Base-by-base conservation (phyloP, 1,140 invertebrate species). In the Pteromalus puparum region DNA sequence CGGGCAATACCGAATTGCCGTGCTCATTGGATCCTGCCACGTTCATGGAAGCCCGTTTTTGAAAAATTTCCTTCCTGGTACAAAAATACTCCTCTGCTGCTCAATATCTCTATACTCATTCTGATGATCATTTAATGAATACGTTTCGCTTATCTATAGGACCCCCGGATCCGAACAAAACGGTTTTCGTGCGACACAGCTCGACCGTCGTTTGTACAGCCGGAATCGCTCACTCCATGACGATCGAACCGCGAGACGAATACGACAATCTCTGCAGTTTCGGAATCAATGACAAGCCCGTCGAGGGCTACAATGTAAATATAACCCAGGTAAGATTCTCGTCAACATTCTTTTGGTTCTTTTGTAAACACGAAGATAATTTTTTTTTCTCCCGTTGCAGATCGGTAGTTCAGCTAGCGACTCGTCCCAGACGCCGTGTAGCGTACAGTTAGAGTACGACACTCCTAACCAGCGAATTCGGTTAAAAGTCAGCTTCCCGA, bases 181-280 rank as follows among this genome's bases (percentile, higher is more conserved):
- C 97, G 38, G 94, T 97, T 9, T 97, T 98, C 88, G 95, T 97
- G 65, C 95, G 97, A 79, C 97, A 97, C 89, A 97, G 96, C 88
- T 97, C 97, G 67, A 98, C 97, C 5, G 96, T 98, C 38, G 95
- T 98, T 80, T 97, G 97, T 93, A 96, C 96, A 82, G 95, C 96
- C 74, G 95, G 95, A 83, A 93, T 96, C 65, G 94, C 97, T 76
- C 96, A 98, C 90, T 94, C 96, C 34, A 95, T 99, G 89, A 95
- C 96, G 89, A 96, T 98, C 87, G 97, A 98, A 91, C 97, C 97
- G 18, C 93, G 97, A 77, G 97, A 99, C 92, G 96, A 97, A 89
- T 98, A 97, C 91, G 97, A 97, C 89, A 99, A 99, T 94, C 94
- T 97, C 9, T 97, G 97, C 87, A 89, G 94, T 84, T 96, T 96